phyloP scores from a whole-genome alignment of 2,797 vertebrate species.

The Clarias fuscus region DNA sequence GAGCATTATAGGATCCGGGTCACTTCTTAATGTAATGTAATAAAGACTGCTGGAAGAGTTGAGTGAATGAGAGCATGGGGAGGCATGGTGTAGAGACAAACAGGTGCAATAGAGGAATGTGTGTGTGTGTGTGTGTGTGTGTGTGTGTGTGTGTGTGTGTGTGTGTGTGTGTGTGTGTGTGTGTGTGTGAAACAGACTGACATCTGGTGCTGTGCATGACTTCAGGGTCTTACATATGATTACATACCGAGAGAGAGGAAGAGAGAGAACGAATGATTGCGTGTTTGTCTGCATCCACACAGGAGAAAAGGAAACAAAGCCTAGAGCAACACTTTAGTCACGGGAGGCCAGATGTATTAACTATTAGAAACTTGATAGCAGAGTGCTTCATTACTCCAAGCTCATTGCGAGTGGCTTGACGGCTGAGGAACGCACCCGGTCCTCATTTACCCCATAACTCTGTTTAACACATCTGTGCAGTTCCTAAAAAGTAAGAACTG shows the following conservation, averaged over 20 bases:
- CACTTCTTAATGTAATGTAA: not conserved
- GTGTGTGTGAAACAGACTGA: not conserved
- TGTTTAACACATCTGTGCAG: not conserved
- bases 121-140: not conserved
- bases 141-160: not conserved
- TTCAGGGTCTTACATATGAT: conserved; percentile 13
- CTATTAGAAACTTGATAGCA: conserved; percentile 2
- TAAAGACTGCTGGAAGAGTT: not conserved
- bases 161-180: not conserved
- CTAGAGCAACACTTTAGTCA: not conserved
- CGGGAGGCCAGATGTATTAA: not conserved
- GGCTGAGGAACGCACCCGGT: not conserved
- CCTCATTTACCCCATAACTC: not conserved
- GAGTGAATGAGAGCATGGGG: not conserved
- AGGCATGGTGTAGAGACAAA: not conserved
- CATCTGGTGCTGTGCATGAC: conserved; percentile 29
- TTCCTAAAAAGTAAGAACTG: not conserved
- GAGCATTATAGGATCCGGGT: not conserved
- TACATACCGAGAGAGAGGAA: not conserved
- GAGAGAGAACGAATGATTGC: not conserved
- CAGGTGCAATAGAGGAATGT: conserved; percentile 16
- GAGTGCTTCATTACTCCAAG: not conserved
- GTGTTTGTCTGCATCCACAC: not conserved
- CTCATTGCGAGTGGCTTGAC: not conserved
- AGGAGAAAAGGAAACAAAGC: not conserved